A percentile compares a stretch with the other conserved stretches of the same genome.
Conservation (phyloP, 92 coral and sea anemone genomes). For the Paragorgia papillata region DNA sequence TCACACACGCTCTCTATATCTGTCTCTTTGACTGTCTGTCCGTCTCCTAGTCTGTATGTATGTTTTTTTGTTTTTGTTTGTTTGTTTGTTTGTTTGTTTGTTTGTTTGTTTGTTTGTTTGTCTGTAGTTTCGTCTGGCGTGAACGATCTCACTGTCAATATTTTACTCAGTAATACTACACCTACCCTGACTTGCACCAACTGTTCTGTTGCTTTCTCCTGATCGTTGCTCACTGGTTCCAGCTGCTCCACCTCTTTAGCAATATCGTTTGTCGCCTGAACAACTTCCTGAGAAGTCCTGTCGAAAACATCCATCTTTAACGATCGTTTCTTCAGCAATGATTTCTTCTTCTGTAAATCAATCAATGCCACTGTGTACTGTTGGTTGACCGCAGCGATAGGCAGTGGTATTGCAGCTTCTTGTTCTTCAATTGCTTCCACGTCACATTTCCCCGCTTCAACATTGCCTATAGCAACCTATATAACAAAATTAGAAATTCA, state of each 20-base stretch:
- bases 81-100: no score
- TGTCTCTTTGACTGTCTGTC: no score
- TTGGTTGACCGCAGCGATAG: slow-evolving; percentile 22
- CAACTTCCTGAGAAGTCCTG: slow-evolving; percentile 71
- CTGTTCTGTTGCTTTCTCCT: slow-evolving; percentile 78
- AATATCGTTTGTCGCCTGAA: slow-evolving; percentile 67
- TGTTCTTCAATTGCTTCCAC: slow-evolving; percentile 66
- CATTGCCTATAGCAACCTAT: slow-evolving; percentile 39
- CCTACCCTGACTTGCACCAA: slow-evolving; percentile 70
- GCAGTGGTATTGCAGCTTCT: neutral
- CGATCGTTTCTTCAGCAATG: slow-evolving; percentile 68
- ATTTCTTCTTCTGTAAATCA: slow-evolving; percentile 41
- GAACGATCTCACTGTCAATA: neutral
- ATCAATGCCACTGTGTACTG: slow-evolving; percentile 32
- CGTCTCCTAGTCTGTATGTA: neutral
- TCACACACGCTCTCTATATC: no score
- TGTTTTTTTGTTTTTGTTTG: no score
- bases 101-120: no score
- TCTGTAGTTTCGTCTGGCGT: neutral
- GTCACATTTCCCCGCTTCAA: slow-evolving; percentile 74
- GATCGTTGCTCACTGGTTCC: slow-evolving; percentile 78
- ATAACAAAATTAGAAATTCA: neutral
- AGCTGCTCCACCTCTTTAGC: slow-evolving; percentile 65
- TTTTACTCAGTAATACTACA: neutral
- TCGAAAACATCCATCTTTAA: slow-evolving; percentile 74